Evolutionary conservation across 2,113 vertebrate genomes (phyloP), one percentile per base, ranked within the genome.

Genomic region (Herpetotheres cachinnans): DNA sequence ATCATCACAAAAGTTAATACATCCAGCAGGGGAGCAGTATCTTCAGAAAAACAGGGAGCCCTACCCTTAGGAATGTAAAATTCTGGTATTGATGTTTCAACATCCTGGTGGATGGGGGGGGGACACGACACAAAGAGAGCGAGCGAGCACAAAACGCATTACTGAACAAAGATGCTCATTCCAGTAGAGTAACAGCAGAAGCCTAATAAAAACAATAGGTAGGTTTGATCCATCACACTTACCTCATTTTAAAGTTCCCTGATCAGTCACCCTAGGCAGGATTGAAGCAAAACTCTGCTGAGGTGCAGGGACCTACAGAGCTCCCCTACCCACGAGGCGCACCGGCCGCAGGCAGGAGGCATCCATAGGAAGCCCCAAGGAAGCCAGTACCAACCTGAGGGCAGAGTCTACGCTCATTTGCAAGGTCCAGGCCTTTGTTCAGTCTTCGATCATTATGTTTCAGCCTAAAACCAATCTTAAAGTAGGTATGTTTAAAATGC

Each of bases 401-500:
- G 61, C 67, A 91, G 36, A 82, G 19, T 1, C 56, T 34, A 22
- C 0, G 0, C 32, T 47, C 4, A 0, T 49, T n/a, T 59, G 20
- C 0, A 0, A 91, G 55, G 50, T 44, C 36, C 63, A 16, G 12
- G 11, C 34, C 62, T 85, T 69, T 20, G 7, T 27, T 87, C 40
- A 13, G 18, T 67, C 32, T 79, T 79, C 84, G 38, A 13, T 44
- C 38, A 30, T 21, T 54, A 52, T 1, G 38, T 40, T 61, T 62
- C 59, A 67, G n/a, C 10, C 61, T 87, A 59, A 59, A 78, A 17
- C 5, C n/a, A 19, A 29, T 63, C 56, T n/a, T 40, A n/a, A 76
- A 85, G 19, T n/a, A 30, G 8, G 17, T 24, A 8, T 16, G 79
- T 55, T 85, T 76, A 76, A 92, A 94, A 74, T 6, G 12, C 22